phyloP scores from a whole-genome alignment of 2,888 invertebrate genomes.

The Corbicula japonica region DNA sequence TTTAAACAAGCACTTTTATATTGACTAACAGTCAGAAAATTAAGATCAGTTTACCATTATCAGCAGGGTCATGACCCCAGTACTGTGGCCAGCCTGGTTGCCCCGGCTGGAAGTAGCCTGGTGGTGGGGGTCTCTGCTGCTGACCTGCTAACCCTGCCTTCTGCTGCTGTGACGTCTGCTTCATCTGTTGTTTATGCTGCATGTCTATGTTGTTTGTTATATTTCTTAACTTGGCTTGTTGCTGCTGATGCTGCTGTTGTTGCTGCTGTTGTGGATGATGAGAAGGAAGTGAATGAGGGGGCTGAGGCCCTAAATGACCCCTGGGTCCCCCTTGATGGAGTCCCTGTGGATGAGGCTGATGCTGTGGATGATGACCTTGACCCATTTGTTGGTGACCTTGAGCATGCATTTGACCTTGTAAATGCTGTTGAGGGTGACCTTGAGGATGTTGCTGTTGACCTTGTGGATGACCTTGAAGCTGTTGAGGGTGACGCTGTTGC shows the following conservation, averaged over 20 bases:
- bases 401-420: slow-evolving; percentile 14
- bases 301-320: slow-evolving; percentile 9
- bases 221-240: slow-evolving; percentile 55
- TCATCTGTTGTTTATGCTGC: slow-evolving; percentile 46
- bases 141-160: slow-evolving; percentile 35
- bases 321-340: neutral
- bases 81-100: slow-evolving; percentile 67
- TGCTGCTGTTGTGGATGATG: slow-evolving; percentile 23
- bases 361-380: slow-evolving; percentile 26
- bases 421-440: slow-evolving; percentile 32
- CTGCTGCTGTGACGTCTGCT: slow-evolving; percentile 36
- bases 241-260: slow-evolving; percentile 15
- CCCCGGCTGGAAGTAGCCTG: slow-evolving; percentile 61
- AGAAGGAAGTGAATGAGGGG: slow-evolving; percentile 6
- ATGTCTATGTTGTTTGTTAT: slow-evolving; percentile 62
- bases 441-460: slow-evolving; percentile 25
- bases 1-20: too few species aligned
- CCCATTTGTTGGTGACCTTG: slow-evolving; percentile 10
- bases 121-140: slow-evolving; percentile 59
- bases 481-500: slow-evolving; percentile 36
- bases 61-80: slow-evolving; percentile 94
- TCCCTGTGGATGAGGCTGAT: slow-evolving; percentile 12
- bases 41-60: slow-evolving; percentile 89
- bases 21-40: neutral
- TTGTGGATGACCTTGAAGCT: slow-evolving; percentile 23